Evolutionary conservation across 2,797 vertebrate species (phyloP).

Genomic region (Sebastes kiyomatsui): DNA sequence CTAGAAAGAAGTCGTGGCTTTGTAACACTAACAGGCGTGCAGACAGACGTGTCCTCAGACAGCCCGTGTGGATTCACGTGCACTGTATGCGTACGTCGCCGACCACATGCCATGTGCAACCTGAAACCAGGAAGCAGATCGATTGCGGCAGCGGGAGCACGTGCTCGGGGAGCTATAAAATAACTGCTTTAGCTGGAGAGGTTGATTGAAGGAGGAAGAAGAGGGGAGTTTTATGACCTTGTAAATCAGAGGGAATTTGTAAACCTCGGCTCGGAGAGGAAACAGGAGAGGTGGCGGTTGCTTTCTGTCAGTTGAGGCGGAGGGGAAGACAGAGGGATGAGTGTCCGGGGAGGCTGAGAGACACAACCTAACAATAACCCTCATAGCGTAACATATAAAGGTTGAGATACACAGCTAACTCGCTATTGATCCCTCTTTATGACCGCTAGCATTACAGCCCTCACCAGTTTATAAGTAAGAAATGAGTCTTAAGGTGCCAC

Average conservation of each 20-base stretch:
- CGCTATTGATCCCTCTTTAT: neutral
- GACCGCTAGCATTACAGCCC: neutral
- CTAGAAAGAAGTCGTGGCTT: neutral
- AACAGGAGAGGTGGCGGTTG: slow-evolving; percentile 47
- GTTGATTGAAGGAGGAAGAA: slow-evolving; percentile 51
- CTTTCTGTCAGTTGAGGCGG: slow-evolving; percentile 9
- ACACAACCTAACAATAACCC: neutral
- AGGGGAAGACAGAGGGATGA: slow-evolving; percentile 29
- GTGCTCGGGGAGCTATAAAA: slow-evolving; percentile 49
- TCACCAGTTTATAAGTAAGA: neutral
- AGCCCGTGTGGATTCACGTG: neutral
- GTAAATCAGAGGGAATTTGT: slow-evolving; percentile 78
- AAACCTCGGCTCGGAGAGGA: slow-evolving; percentile 57
- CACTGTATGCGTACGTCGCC: neutral
- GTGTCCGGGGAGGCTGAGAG: slow-evolving; percentile 16
- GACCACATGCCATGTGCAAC: neutral
- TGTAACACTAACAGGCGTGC: neutral
- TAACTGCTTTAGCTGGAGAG: slow-evolving; percentile 53
- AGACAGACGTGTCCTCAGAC: neutral
- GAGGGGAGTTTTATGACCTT: slow-evolving; percentile 68
- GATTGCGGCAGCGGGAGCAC: slow-evolving; percentile 29
- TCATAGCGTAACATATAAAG: neutral
- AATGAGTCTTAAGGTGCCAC: neutral
- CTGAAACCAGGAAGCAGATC: slow-evolving; percentile 32
- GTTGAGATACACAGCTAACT: neutral